phyloP scores from a whole-genome alignment of 1,140 invertebrate species.

The Listronotus bonariensis region DNA sequence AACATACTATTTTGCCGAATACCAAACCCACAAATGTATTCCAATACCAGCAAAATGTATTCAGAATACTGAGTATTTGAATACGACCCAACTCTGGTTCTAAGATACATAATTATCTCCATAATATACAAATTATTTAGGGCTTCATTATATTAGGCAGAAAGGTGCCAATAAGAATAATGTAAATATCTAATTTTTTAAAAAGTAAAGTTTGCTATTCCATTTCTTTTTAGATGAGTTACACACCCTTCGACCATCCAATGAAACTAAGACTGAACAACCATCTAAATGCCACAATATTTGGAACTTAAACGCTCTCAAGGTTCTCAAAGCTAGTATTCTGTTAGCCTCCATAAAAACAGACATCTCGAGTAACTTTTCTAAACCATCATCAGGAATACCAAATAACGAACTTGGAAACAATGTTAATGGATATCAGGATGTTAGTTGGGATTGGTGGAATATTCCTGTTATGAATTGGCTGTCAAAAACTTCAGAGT shows the following conservation, averaged over 20 bases:
- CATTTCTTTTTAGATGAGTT: too few species aligned
- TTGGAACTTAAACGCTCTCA: constrained; percentile 21
- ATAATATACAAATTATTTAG: too few species aligned
- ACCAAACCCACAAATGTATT: too few species aligned
- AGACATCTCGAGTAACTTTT: constrained; percentile 14
- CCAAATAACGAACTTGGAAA: neutral
- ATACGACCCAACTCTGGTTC: too few species aligned
- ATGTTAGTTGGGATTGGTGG: constrained; percentile 58
- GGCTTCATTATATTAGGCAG: too few species aligned
- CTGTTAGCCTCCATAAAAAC: constrained; percentile 49
- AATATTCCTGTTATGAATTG: constrained; percentile 57
- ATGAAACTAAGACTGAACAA: neutral
- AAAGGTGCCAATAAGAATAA: too few species aligned
- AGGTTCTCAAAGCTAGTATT: constrained; percentile 51
- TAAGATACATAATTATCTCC: too few species aligned
- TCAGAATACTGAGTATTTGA: too few species aligned
- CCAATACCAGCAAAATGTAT: too few species aligned
- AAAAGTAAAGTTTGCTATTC: too few species aligned
- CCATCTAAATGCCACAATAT: neutral
- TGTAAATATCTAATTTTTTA: too few species aligned
- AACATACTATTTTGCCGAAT: too few species aligned
- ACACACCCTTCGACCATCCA: neutral
- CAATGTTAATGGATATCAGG: constrained; percentile 19
- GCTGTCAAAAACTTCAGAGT: constrained; percentile 55
- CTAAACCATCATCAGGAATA: constrained; percentile 1